Conservation (phyloP, 2,797 vertebrate species). For the Falco columbarius region DNA sequence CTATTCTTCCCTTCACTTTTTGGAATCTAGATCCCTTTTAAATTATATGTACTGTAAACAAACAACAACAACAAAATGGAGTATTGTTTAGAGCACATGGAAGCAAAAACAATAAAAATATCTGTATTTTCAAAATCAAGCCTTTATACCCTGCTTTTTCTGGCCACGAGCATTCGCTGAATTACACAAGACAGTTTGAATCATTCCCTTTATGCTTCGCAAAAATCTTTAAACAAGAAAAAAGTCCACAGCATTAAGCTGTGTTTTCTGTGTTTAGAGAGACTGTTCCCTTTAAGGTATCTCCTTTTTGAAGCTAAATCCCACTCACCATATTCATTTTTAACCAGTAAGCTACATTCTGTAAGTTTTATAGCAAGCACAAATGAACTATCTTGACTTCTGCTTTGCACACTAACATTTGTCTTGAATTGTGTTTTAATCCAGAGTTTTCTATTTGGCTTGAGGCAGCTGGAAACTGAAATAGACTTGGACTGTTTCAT, state of each 20-base stretch:
- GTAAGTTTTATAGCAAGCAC: background rate
- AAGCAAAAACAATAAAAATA: background rate
- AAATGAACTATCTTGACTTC: background rate
- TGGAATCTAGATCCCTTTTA: background rate
- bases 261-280: background rate
- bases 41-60: background rate
- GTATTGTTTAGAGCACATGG: background rate
- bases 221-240: background rate
- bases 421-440: background rate
- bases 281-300: background rate
- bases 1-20: background rate
- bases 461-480: background rate
- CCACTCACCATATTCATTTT: background rate
- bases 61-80: background rate
- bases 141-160: background rate
- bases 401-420: background rate
- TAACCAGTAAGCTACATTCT: background rate
- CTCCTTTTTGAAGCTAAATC: background rate
- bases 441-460: background rate
- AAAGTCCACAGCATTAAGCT: background rate
- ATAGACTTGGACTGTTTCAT: background rate
- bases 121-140: background rate
- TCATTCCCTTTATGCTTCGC: background rate
- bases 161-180: background rate
- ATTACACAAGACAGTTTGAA: background rate